Conservation (phyloP, 2,113 vertebrate species). For the Anarhynchus alexandrinus region DNA sequence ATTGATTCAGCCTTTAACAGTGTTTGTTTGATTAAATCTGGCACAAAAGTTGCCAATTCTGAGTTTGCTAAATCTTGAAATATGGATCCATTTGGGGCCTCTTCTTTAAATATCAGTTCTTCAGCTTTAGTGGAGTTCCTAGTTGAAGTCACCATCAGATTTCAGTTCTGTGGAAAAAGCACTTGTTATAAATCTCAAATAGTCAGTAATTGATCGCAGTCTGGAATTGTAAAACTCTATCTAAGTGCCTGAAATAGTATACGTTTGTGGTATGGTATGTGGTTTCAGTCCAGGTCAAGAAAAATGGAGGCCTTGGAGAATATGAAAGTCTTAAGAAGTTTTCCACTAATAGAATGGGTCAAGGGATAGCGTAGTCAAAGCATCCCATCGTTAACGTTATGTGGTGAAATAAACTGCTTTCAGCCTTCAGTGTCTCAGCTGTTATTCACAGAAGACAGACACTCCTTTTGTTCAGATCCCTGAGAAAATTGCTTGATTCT, state of each 20-base stretch:
- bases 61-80: neutral
- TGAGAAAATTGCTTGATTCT: neutral
- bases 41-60: neutral
- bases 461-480: neutral
- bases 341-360: conserved; percentile 38
- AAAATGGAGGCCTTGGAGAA: conserved; percentile 65
- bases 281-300: conserved; percentile 67
- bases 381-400: neutral
- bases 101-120: neutral
- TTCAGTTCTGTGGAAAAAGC: neutral
- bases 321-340: conserved; percentile 57
- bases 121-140: neutral
- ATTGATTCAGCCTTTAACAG: neutral
- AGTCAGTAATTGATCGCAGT: conserved; percentile 8
- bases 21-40: neutral
- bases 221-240: conserved; percentile 28
- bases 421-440: neutral
- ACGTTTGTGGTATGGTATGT: conserved; percentile 52
- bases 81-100: neutral
- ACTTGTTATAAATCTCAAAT: conserved; percentile 35
- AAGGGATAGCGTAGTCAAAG: conserved; percentile 45
- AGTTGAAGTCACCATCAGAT: neutral
- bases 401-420: conserved; percentile 60
- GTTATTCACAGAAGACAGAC: neutral
- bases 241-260: conserved; percentile 52